Evolutionary conservation across 2,888 invertebrate genomes (phyloP), one percentile per base, ranked within the genome.

Genomic region (Myopa tessellatipennis): DNA sequence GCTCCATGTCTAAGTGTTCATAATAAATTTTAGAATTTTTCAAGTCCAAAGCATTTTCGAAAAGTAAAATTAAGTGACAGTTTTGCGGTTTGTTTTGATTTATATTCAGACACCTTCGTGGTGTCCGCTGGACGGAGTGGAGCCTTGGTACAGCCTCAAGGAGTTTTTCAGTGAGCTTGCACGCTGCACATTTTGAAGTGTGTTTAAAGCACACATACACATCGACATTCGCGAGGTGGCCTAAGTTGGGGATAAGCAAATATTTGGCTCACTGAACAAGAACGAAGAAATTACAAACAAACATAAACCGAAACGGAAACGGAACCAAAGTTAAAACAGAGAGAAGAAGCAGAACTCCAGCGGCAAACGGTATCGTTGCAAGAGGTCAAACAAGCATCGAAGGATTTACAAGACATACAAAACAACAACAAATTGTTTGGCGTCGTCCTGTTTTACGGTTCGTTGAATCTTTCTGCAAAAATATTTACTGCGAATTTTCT

Each of bases 401-500:
- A 14, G 18, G 26, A 70, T 45, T 8, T 45, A 34, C 26, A 36
- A 65, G 36, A 16, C 2, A 26, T 16, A 58, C 0, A 58, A 58
- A 6, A 10, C 16, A 58, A 58, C 8, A 65, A 65, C 34, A 36
- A 38, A 36, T 65, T 38, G 34, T 45, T 10, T 61, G 73, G 50
- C 73, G 50, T 73, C 73, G 40, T 61, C 73, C 73, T 73, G 61
- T 73, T 73, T 73, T 40, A 73, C 61, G 73, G 73, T 73, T 63
- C 63, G 73, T 73, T 73, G 61, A 34, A 61, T 73, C 61, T 73
- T 73, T 18, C 52, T 50, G 8, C 12, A 55, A 55, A 70, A 55
- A n/a, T 16, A n/a, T 55, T 55, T n/a, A n/a, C 26, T 26, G 26
- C 26, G 26, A 26, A 26, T n/a, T n/a, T 55, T 6, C 55, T 10